phyloP scores from a whole-genome alignment of 2,113 vertebrate genomes.

The Marcusenius ussheri region DNA sequence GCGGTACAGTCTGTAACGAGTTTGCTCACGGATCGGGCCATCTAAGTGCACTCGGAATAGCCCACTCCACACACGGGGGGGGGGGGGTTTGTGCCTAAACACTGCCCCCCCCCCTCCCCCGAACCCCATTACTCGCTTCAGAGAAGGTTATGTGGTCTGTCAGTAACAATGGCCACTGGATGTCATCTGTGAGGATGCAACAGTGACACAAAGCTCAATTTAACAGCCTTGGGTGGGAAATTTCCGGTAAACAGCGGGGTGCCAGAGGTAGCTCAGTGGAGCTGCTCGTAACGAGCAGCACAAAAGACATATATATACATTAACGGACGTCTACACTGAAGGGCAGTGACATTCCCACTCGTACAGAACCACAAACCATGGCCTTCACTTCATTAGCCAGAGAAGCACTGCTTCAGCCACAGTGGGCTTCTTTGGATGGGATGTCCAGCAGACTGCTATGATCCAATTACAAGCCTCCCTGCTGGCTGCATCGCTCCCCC shows the following conservation, averaged over 20 bases:
- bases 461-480: constrained; percentile 30
- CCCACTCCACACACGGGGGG: neutral
- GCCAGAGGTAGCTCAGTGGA: neutral
- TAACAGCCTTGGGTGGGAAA: neutral
- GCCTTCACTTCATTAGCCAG: neutral
- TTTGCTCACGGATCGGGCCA: neutral
- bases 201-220: neutral
- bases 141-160: neutral
- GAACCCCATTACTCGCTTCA: neutral
- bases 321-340: neutral
- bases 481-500: constrained; percentile 22
- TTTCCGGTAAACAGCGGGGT: neutral
- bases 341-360: neutral
- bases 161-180: neutral
- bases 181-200: neutral
- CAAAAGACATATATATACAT: neutral
- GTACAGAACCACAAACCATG: neutral
- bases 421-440: neutral
- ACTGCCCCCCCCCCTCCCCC: neutral
- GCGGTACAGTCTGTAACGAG: neutral
- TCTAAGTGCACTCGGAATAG: neutral
- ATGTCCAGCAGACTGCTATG: neutral
- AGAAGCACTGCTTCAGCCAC: neutral
- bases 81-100: neutral
- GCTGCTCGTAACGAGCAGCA: neutral